A percentile compares a stretch with the other conserved stretches of the same genome.
Conservation (phyloP, 1,140 invertebrate genomes). For the Ostrea edulis region DNA sequence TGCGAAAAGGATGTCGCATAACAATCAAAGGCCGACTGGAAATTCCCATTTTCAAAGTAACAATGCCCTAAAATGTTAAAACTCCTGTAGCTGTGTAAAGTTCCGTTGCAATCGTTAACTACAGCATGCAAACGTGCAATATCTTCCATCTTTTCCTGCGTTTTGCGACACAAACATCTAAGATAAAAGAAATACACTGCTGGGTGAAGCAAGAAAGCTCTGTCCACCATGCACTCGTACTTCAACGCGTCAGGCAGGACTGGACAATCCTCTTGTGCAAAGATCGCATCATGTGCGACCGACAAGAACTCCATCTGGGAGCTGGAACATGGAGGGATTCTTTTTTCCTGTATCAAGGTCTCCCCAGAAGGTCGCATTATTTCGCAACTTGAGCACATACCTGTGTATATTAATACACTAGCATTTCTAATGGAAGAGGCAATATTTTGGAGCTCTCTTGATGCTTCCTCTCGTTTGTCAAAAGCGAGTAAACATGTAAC, state of each 20-base stretch:
- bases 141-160: not conserved
- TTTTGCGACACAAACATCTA: not conserved
- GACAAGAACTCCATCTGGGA: not conserved
- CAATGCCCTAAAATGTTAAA: conserved; percentile 43
- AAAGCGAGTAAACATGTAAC: not conserved
- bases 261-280: conserved; percentile 22
- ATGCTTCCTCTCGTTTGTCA: not conserved
- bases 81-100: not conserved
- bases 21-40: not conserved
- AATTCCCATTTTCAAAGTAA: conserved; percentile 2
- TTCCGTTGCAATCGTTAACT: conserved; percentile 23
- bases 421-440: not conserved
- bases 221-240: conserved; percentile 35
- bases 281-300: conserved; percentile 13
- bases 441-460: not conserved
- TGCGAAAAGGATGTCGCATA: not conserved
- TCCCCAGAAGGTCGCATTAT: not conserved
- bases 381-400: not conserved
- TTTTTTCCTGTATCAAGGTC: not conserved
- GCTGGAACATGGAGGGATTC: not conserved
- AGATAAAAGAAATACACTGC: conserved; percentile 38
- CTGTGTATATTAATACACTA: not conserved
- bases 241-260: conserved; percentile 31
- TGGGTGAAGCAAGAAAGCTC: conserved; percentile 34
- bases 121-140: not conserved